These are phyloP conservation scores for Phrixothrix hirtus DNA, from an alignment of 2,888 invertebrate species.

Conservation along the genomic window DNA sequence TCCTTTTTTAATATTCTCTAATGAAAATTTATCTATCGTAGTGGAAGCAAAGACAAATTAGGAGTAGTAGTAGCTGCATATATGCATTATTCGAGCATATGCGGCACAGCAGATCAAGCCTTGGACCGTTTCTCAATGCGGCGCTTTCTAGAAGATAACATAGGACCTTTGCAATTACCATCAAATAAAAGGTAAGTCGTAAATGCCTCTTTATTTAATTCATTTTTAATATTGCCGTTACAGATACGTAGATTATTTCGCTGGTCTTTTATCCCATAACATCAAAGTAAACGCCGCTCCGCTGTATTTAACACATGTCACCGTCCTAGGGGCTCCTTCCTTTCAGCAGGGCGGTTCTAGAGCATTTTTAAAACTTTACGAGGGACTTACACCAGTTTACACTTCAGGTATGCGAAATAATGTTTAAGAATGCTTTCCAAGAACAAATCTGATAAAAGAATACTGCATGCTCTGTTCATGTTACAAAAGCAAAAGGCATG, in stretches of 20 bases:
- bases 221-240: conserved; percentile 30
- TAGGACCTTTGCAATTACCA: conserved; percentile 71
- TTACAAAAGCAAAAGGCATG: conserved; percentile 20
- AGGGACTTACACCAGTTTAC: conserved; percentile 86
- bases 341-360: conserved; percentile 67
- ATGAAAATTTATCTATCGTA: conserved; percentile 46
- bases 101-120: conserved; percentile 80
- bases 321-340: conserved; percentile 81
- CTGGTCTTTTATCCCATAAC: conserved; percentile 84
- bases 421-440: conserved; percentile 1
- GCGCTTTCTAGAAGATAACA: conserved; percentile 82
- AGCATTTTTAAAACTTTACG: conserved; percentile 86
- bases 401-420: conserved; percentile 67
- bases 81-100: conserved; percentile 93
- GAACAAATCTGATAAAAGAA: conserved; percentile 17
- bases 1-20: too few species aligned
- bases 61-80: conserved; percentile 90
- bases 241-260: conserved; percentile 92
- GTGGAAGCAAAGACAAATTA: conserved; percentile 82
- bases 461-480: conserved; percentile 11
- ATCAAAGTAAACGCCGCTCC: conserved; percentile 87
- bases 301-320: conserved; percentile 82
- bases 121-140: conserved; percentile 93
- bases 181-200: conserved; percentile 70
- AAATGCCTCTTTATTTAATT: conserved; percentile 8